Conservation (phyloP, 2,888 invertebrate genomes). For the Bellardia pandia region DNA sequence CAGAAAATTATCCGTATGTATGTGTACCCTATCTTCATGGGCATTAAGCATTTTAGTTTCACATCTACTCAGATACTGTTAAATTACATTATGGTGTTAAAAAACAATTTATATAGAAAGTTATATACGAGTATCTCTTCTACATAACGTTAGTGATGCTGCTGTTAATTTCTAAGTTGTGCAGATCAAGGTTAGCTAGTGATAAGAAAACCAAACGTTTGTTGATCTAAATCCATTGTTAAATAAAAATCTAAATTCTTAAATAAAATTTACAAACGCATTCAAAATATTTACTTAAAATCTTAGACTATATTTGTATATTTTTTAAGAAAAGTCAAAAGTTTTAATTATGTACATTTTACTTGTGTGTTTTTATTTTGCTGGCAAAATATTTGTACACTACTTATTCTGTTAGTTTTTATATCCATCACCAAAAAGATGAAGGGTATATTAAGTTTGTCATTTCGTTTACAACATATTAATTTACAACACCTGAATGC, state of each 20-base stretch:
- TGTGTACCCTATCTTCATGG: too few species aligned
- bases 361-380: not conserved
- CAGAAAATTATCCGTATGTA: too few species aligned
- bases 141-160: too few species aligned
- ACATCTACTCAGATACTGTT: too few species aligned
- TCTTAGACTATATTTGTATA: slow-evolving; percentile 1
- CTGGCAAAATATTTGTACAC: not conserved
- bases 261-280: not conserved
- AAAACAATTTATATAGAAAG: too few species aligned
- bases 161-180: not conserved
- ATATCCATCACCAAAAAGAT: not conserved
- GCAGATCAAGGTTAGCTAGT: not conserved
- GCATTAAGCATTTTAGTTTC: too few species aligned
- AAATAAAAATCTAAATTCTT: not conserved
- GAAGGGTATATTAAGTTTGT: not conserved
- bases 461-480: too few species aligned
- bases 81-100: too few species aligned
- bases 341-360: not conserved
- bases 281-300: slow-evolving; percentile 1
- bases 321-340: not conserved
- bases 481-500: too few species aligned
- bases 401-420: not conserved
- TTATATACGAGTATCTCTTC: too few species aligned
- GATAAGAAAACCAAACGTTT: not conserved
- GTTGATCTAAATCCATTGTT: not conserved